These are phyloP conservation scores for Muscicapa comitata DNA, from an alignment of 2,797 vertebrate genomes.

Conservation along the genomic window DNA sequence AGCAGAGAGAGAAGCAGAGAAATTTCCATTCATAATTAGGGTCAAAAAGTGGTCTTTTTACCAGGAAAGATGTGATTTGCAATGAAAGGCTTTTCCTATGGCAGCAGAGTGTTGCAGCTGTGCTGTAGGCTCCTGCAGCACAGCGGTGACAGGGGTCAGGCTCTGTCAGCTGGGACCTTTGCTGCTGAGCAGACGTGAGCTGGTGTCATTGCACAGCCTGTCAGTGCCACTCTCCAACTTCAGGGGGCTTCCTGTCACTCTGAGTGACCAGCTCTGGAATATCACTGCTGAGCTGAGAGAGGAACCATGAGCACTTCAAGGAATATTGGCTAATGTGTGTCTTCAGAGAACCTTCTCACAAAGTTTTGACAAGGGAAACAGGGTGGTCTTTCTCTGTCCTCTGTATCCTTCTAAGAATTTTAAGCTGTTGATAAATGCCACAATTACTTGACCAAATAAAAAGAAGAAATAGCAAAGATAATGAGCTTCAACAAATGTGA, in stretches of 20 bases:
- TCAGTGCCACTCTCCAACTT: neutral
- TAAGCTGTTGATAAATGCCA: neutral
- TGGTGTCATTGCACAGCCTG: neutral
- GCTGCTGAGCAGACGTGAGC: neutral
- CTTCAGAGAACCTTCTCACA: neutral
- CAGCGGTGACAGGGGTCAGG: neutral
- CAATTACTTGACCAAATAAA: neutral
- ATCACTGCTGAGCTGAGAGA: neutral
- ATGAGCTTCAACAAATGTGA: neutral
- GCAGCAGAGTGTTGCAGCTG: neutral
- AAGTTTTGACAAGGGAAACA: neutral
- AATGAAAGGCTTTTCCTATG: neutral
- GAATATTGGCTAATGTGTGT: neutral
- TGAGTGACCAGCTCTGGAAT: neutral
- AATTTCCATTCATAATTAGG: neutral
- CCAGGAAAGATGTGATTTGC: neutral
- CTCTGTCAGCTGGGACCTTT: neutral
- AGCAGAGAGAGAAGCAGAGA: neutral
- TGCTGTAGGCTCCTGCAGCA: neutral
- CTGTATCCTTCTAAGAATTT: neutral
- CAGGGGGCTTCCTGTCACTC: neutral
- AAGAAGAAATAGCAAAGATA: neutral
- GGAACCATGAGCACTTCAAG: neutral
- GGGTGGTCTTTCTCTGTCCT: neutral
- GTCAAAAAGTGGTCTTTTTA: neutral